Evolutionary conservation across 2,797 vertebrate species (phyloP).

Genomic region (Morus bassanus): DNA sequence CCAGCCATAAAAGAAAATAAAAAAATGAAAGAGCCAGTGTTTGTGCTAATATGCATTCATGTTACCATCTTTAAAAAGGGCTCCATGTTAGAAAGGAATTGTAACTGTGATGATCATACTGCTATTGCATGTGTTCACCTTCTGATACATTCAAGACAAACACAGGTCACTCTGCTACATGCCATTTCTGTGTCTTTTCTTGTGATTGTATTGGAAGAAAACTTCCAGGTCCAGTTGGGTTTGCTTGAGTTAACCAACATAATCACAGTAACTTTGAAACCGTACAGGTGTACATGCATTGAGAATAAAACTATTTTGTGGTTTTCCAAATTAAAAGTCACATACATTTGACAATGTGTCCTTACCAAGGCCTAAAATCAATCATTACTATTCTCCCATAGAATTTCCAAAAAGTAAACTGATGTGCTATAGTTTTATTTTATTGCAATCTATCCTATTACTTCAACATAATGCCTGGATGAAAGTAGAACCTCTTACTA

Average conservation of each 20-base stretch:
- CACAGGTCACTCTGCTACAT: neutral
- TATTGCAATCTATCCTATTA: neutral
- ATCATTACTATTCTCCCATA: neutral
- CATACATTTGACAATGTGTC: neutral
- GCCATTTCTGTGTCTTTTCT: neutral
- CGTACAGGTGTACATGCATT: neutral
- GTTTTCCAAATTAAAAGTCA: neutral
- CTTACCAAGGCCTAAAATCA: neutral
- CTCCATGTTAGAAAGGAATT: neutral
- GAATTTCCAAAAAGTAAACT: neutral
- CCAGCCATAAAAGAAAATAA: neutral
- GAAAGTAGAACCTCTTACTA: neutral
- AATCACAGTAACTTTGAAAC: neutral
- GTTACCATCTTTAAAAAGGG: neutral
- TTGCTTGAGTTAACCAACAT: neutral
- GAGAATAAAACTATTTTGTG: neutral
- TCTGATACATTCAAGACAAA: neutral
- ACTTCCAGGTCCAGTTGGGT: neutral
- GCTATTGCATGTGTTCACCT: neutral
- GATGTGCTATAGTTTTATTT: neutral
- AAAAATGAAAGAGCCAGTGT: neutral
- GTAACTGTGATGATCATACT: neutral
- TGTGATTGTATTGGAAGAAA: neutral
- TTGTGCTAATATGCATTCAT: neutral
- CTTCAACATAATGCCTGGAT: neutral